Percentiles rank a stretch among this genome's conserved stretches.
phyloP scores from a whole-genome alignment of 2,797 vertebrate species.

The Liparis tanakae region DNA sequence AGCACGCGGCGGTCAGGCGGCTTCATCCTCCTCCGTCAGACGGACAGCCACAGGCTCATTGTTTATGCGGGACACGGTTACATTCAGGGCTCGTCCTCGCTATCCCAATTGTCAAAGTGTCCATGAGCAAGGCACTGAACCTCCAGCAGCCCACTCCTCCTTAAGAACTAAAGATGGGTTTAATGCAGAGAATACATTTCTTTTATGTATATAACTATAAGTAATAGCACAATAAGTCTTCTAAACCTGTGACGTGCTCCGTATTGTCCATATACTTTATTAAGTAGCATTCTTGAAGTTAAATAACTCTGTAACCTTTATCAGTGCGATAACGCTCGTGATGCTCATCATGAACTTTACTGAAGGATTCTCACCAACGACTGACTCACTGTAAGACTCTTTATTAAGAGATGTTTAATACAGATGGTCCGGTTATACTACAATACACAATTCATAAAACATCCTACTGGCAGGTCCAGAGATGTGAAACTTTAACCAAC shows the following conservation, averaged over 20 bases:
- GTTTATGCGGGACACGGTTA: background rate
- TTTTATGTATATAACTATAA: too few relatives aligned
- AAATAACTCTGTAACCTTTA: background rate
- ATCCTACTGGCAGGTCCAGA: slow-evolving; percentile 23
- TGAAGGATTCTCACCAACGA: background rate
- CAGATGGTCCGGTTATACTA: slow-evolving; percentile 26
- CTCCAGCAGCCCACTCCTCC: too few relatives aligned
- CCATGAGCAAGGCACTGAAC: too few relatives aligned
- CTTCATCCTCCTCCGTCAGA: slow-evolving; percentile 31
- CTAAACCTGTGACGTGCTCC: background rate
- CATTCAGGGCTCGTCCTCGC: too few relatives aligned
- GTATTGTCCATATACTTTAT: background rate
- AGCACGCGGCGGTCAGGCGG: slow-evolving; percentile 49
- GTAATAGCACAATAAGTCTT: too few relatives aligned
- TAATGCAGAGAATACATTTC: too few relatives aligned
- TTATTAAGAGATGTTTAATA: slow-evolving; percentile 66
- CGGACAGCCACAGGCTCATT: background rate
- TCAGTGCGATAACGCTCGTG: too few relatives aligned
- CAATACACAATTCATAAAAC: slow-evolving; percentile 20
- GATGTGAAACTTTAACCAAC: slow-evolving; percentile 21
- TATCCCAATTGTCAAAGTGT: too few relatives aligned
- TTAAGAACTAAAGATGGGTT: too few relatives aligned
- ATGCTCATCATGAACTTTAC: background rate
- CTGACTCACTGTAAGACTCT: slow-evolving; percentile 41
- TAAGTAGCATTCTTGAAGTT: too few relatives aligned